Evolutionary conservation across 2,888 invertebrate genomes (phyloP), one percentile per base, ranked within the genome.

Genomic region (Chromoteleia sp.): DNA sequence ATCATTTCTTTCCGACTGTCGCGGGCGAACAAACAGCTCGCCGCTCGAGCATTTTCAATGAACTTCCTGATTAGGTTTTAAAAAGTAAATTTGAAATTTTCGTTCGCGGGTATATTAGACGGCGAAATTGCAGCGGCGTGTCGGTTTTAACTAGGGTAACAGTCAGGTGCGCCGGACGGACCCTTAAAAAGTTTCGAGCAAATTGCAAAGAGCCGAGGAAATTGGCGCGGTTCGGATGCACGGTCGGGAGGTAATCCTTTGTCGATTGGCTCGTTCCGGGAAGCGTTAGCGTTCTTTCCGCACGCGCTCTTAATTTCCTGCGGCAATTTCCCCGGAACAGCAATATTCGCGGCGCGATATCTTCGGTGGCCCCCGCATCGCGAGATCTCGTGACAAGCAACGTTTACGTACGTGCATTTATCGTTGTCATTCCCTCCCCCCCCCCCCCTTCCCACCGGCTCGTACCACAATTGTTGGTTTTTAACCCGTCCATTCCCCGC

Each of bases 201-300:
- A 88, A 89, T 88, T 88, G 86, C 85, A 82, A 87, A 85, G 84
- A 86, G 84, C 65, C 70, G 77, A 84, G 85, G 83, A 86, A 88
- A 88, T 88, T 86, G 85, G 82, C 83, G 81, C 74, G 83, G 85
- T 83, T 84, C 79, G 83, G 76, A 85, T 86, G 75, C 85, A 83
- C 80, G 84, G 81, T 84, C 84, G 82, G 56, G 81, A 83, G 82
- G 86, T 78, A 85, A 86, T 84, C 83, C 83, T 73, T 74, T 58
- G 85, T 82, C 84, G 86, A 88, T 89, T 87, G 87, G 88, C 87
- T 88, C 85, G 85, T 90, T 89, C 89, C 85, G 81, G 85, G 89
- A 89, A 89, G 83, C 83, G 80, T 70, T 81, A 79, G 83, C 81
- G 83, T 76, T 77, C 80, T 83, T 76, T 83, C 85, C 85, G 83